These are phyloP conservation scores for Halcyon malimbica DNA, from an alignment of 2,113 vertebrate species.

Conservation along the genomic window DNA sequence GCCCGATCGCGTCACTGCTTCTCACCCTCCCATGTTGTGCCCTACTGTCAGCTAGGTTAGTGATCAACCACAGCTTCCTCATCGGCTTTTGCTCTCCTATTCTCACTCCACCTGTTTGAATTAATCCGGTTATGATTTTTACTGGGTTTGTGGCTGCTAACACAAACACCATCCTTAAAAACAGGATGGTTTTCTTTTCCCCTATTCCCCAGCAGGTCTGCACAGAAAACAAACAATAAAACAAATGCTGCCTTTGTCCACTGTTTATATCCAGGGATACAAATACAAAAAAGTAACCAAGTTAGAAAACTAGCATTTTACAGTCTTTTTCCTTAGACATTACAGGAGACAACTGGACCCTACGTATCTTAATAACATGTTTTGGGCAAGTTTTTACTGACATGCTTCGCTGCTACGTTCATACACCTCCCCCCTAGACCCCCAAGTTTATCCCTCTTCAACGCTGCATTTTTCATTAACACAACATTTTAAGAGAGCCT, in stretches of 20 bases:
- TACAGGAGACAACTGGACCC: not conserved
- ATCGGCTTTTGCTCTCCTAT: not conserved
- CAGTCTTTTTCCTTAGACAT: not conserved
- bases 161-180: not conserved
- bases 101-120: not conserved
- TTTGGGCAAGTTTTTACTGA: not conserved
- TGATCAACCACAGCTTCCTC: not conserved
- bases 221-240: not conserved
- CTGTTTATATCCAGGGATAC: not conserved
- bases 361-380: rapidly evolving
- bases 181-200: not conserved
- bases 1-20: rapidly evolving
- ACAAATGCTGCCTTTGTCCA: not conserved
- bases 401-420: not conserved
- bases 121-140: not conserved
- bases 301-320: not conserved
- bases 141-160: not conserved
- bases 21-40: rapidly evolving
- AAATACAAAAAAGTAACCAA: not conserved
- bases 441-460: not conserved
- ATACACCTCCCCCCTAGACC: not conserved
- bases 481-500: not conserved
- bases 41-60: not conserved
- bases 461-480: not conserved
- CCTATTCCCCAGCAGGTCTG: not conserved